phyloP scores from a whole-genome alignment of 2,888 invertebrate species.

The Drosophila atroscutellata region DNA sequence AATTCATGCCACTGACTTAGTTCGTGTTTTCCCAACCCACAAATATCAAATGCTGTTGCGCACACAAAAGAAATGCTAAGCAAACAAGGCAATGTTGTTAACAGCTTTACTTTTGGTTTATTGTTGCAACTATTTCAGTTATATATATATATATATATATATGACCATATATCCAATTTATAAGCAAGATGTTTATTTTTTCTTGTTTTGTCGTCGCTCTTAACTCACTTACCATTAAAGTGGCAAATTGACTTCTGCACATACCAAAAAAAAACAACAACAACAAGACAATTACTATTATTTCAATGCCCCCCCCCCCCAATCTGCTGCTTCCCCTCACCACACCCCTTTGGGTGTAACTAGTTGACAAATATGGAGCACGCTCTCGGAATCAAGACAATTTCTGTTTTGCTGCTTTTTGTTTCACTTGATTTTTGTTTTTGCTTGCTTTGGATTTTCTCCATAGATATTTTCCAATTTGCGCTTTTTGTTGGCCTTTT shows the following conservation, averaged over 20 bases:
- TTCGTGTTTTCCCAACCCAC: conserved; percentile 79
- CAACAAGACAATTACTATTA: conserved; percentile 49
- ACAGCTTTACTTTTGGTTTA: conserved; percentile 19
- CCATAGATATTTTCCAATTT: conserved; percentile 68
- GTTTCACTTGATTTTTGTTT: conserved; percentile 35
- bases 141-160: background rate
- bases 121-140: conserved; percentile 11
- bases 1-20: conserved; percentile 54
- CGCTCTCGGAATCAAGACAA: conserved; percentile 32
- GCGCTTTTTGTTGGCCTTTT: conserved; percentile 30
- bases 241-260: conserved; percentile 63
- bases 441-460: conserved; percentile 58
- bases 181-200: conserved; percentile 7
- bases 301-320: conserved; percentile 4
- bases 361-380: conserved; percentile 58
- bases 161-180: background rate
- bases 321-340: background rate
- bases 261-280: conserved; percentile 27
- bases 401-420: conserved; percentile 45
- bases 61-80: conserved; percentile 12
- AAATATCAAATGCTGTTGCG: conserved; percentile 12
- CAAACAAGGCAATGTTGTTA: conserved; percentile 27
- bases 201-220: conserved; percentile 10
- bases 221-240: conserved; percentile 56
- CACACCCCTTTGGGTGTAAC: background rate